Base-by-base conservation (phyloP, 2,113 vertebrate species). In the Argyrosomus japonicus region DNA sequence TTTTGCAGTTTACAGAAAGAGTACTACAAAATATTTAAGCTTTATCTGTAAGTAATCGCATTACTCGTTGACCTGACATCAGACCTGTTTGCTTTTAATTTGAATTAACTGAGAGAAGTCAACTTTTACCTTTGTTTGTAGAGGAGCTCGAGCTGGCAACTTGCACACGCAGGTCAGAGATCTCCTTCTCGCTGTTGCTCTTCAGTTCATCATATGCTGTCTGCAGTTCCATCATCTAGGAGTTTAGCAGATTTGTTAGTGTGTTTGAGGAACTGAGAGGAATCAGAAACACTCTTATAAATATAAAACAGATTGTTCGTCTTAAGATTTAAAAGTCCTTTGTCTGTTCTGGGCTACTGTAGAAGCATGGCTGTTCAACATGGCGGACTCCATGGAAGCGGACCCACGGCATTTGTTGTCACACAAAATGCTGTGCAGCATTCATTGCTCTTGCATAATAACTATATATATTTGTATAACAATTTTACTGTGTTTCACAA, bases 81-180 rank as follows among this genome's bases (percentile, higher is more conserved):
- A 11, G 21, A 65, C 43, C 21, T 21, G 23, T 7, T 58, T 63
- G 23, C 0, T 6, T 74, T 65, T 12, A 3, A 13, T 14, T 73
- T 70, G 63, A 40, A 40, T 48, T 0, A 5, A 57, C 2, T 40
- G 1, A 23, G 18, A 69, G 45, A 71, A 27, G 17, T 75, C 27
- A 6, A 74, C n/a, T 47, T 73, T 95, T 95, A 97, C 97, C 96
- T 90, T 84, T 77, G 48, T 85, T 92, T 57, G 87, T 64, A 63
- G 64, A 62, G 0, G 29, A 6, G 43, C 80, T 85, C 15, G 89
- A 76, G 51, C 68, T 79, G 29, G 90, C 74, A 40, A 87, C 78
- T 79, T 91, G 89, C n/a, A 71, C 61, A 71, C 77, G 89, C 23
- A 94, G 68, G 73, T 62, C 82, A 17, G 64, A 69, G 57, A 77